These are phyloP conservation scores for Sitophilus oryzae DNA, from an alignment of 1,140 invertebrate genomes.

Conservation along the genomic window DNA sequence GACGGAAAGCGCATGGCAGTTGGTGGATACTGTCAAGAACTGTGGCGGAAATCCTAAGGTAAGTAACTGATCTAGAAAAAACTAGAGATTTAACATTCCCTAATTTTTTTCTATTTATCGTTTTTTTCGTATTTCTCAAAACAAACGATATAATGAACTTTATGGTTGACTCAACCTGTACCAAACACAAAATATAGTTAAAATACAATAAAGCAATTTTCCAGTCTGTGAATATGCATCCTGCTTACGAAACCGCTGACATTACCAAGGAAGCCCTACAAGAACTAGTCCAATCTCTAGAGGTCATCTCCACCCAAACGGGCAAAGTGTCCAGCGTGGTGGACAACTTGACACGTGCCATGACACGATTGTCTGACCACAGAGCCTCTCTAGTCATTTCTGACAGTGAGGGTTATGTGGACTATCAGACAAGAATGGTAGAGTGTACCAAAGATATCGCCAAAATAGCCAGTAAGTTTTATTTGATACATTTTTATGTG, in stretches of 20 bases:
- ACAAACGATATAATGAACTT: too few relatives aligned
- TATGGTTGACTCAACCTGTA: too few relatives aligned
- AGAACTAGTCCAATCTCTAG: slow-evolving; percentile 75
- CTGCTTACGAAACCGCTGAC: slow-evolving; percentile 76
- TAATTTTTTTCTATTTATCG: too few relatives aligned
- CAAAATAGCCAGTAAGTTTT: slow-evolving; percentile 67
- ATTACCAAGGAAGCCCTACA: slow-evolving; percentile 72
- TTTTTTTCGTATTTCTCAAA: too few relatives aligned
- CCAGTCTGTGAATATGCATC: slow-evolving; percentile 68
- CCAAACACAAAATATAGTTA: too few relatives aligned
- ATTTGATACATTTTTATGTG: too few relatives aligned
- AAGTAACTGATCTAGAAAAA: slow-evolving; percentile 12
- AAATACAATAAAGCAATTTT: too few relatives aligned
- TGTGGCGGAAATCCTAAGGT: slow-evolving; percentile 86
- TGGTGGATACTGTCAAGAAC: slow-evolving; percentile 82
- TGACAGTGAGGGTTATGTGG: slow-evolving; percentile 70
- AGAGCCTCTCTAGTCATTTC: slow-evolving; percentile 51
- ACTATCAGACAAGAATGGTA: slow-evolving; percentile 97
- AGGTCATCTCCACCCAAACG: slow-evolving; percentile 78
- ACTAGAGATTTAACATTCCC: too few relatives aligned
- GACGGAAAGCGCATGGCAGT: slow-evolving; percentile 79
- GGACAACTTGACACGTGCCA: slow-evolving; percentile 82
- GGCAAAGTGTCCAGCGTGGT: slow-evolving; percentile 82
- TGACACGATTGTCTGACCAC: slow-evolving; percentile 72
- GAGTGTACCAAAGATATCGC: slow-evolving; percentile 90